Evolutionary conservation across 2,888 invertebrate species (phyloP), one percentile per base, ranked within the genome.

Genomic region (Troilus luridus): DNA sequence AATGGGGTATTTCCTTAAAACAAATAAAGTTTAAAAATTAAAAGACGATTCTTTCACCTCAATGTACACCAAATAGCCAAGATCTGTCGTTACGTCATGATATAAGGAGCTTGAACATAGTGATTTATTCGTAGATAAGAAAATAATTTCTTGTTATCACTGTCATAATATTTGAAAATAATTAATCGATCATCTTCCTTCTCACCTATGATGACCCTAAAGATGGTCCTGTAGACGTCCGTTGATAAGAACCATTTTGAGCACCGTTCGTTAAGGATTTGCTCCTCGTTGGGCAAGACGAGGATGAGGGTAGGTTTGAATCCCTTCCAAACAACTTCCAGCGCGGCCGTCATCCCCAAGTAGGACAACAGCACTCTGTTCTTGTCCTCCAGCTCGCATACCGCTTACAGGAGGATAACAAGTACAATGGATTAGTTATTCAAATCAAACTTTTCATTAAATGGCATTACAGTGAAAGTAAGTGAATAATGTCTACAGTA

Each of bases 281-380:
- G n/a, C 19, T 85, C 85, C 56, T 85, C 3, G n/a, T 88, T 88
- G 24, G 88, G 88, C 17, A 88, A 1, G 19, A 64, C 54, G 6
- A 88, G 14, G 60, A 88, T 88, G n/a, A 88, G 60, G 24, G 64
- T 62, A 19, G 88, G 88, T 0, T 54, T 88, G 60, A 17, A 64
- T 11, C 88, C 88, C 11, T n/a, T 60, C 88, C 88, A 88, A 12
- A 64, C 19, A 21, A 24, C n/a, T 58, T 88, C 88, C 88, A 88
- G 88, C 3, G 88, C 19, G 1, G 27, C 21, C 11, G 27, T 11
- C 88, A 88, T 41, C 10, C 64, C 88, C 88, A 88, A 6, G n/a
- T 11, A 58, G 3, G 85, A 1, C n/a, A 85, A n/a, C 85, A 85
- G n/a, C 5, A 85, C 85, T 58, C 85, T 85, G n/a, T 85, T 56